Percentiles rank a stretch among this genome's conserved stretches.
Evolutionary conservation across 2,797 vertebrate species (phyloP).

Genomic region (Sebastes minor): DNA sequence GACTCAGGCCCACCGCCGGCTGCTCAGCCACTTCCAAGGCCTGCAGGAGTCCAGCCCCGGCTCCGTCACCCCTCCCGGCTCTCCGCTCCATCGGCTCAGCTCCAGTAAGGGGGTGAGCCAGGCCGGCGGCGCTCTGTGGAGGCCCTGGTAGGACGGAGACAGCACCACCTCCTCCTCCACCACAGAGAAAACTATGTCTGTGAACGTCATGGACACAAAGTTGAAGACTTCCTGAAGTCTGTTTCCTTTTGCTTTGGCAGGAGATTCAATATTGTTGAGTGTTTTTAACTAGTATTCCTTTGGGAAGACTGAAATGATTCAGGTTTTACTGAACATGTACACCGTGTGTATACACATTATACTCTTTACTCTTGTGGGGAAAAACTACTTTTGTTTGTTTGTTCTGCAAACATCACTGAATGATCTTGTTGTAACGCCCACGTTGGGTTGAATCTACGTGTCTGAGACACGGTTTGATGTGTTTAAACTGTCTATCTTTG

Average conservation of each 20-base stretch:
- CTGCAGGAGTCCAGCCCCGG: constrained; percentile 61
- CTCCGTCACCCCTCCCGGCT: constrained; percentile 58
- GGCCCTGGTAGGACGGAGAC: constrained; percentile 82
- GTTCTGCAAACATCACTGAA: constrained; percentile 39
- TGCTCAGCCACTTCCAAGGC: constrained; percentile 83
- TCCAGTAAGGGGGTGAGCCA: constrained; percentile 67
- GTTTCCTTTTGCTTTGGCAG: constrained; percentile 44
- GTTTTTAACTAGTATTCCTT: constrained; percentile 49
- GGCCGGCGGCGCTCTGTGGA: constrained; percentile 75
- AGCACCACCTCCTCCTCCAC: neutral
- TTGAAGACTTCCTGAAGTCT: constrained; percentile 63
- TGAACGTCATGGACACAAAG: constrained; percentile 70
- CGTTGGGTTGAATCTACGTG: constrained; percentile 55
- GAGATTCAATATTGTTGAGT: constrained; percentile 24
- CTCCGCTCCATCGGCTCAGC: constrained; percentile 58
- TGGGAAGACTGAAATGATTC: constrained; percentile 53
- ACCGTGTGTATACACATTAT: constrained; percentile 36
- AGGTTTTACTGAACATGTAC: constrained; percentile 58
- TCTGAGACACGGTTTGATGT: constrained; percentile 50
- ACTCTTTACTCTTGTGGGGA: constrained; percentile 9
- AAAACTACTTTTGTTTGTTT: constrained; percentile 33
- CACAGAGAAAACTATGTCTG: constrained; percentile 58
- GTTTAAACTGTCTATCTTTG: constrained; percentile 34
- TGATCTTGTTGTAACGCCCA: constrained; percentile 39
- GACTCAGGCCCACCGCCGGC: constrained; percentile 79